Conservation (phyloP, 23 tunicate genomes). For the Halocynthia aurantium region DNA sequence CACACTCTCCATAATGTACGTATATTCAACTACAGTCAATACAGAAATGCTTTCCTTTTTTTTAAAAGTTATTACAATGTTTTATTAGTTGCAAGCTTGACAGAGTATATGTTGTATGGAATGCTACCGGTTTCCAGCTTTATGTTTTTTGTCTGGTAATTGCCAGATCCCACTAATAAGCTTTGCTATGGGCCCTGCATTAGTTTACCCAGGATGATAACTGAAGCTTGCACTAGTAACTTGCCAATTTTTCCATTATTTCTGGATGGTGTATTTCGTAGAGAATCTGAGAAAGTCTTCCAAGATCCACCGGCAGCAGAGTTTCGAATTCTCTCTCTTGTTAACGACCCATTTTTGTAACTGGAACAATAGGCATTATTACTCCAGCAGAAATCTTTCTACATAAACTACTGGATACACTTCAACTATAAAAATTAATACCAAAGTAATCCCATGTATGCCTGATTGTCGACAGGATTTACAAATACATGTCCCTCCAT, state of each 20-base stretch:
- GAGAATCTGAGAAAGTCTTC: conserved; percentile 62
- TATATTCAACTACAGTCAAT: too few relatives aligned
- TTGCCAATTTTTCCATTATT: conserved; percentile 71
- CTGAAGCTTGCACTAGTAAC: not conserved
- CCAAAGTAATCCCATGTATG: conserved; percentile 88
- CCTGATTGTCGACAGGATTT: conserved; percentile 67
- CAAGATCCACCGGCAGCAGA: conserved; percentile 45
- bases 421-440: not conserved
- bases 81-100: too few relatives aligned
- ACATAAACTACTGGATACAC: not conserved
- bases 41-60: too few relatives aligned
- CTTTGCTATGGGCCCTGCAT: not conserved
- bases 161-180: too few relatives aligned
- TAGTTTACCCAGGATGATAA: not conserved
- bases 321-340: conserved; percentile 66
- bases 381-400: not conserved
- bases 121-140: too few relatives aligned
- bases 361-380: conserved; percentile 10
- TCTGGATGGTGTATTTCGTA: conserved; percentile 33
- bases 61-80: too few relatives aligned
- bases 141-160: too few relatives aligned
- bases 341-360: conserved; percentile 87
- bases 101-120: too few relatives aligned
- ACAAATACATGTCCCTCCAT: conserved; percentile 86
- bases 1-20: too few relatives aligned